Base-by-base conservation (phyloP, 2,797 vertebrate species). In the Austrolebias charrua region DNA sequence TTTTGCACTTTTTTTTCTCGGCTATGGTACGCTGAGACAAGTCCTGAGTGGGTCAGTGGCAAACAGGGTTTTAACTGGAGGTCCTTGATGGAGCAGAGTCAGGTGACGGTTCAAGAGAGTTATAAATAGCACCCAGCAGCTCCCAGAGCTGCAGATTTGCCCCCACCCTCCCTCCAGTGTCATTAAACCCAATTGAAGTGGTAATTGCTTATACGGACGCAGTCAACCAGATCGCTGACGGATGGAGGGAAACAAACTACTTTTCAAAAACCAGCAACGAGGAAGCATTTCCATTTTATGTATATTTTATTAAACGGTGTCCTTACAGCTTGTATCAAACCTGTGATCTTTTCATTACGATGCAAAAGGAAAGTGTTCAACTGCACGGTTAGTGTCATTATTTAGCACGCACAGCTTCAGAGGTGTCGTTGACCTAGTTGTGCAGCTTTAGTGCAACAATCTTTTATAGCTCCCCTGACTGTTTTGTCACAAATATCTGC, bases 121-220 rank as follows among this genome's bases (percentile, higher is more conserved):
- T 89, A 89, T 87, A 89, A 90, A 89, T 90, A 90, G 89, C 59
- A 71, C 53, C 42, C 46, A 61, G 77, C 87, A 75, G 72, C 73
- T 86, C 86, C 80, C 80, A 18, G 33, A 78, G 82, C 84, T 83
- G 82, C 72, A 82, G 79, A 69, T 70, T 77, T 65, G 74, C 84
- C 79, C 86, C 76, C 63, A 74, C 83, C 78, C 85, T 76, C 60
- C 73, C 79, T 80, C 83, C 81, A 57, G 79, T 78, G 86, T 90
- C 83, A 89, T 91, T 90, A 90, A 85, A 78, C 81, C 84, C 88
- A 88, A 84, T 86, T 83, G 83, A 83, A 85, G 84, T 70, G 40
- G 83, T 90, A 89, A 90, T 90, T 87, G 88, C 88, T 88, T 85
- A 80, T 87, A 83, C 83, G 63, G 66, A 86, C 48, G 82, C 81